Conservation (phyloP, 1,140 invertebrate species). For the Phymastichus coffea region DNA sequence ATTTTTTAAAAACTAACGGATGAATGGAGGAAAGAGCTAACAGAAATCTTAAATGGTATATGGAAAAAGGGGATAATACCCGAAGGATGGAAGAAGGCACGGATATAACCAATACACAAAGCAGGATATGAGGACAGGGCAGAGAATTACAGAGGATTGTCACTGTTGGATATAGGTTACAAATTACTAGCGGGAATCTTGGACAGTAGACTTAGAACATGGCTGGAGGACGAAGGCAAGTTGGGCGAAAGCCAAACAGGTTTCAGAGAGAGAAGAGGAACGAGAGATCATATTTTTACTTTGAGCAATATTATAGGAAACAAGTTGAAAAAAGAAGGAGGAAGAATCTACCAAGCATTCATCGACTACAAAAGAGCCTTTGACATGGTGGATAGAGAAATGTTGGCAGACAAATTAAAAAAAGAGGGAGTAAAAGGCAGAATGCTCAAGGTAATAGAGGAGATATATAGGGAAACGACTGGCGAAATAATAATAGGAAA, state of each 20-base stretch:
- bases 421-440: neutral
- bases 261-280: slow-evolving; percentile 6
- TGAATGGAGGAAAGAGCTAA: neutral
- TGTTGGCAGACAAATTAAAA: neutral
- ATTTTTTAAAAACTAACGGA: neutral
- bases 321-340: too few relatives aligned
- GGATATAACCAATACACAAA: slow-evolving; percentile 2
- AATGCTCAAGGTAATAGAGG: neutral
- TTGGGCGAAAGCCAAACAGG: slow-evolving; percentile 6
- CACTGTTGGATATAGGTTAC: slow-evolving; percentile 1
- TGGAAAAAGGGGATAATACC: neutral
- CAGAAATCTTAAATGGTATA: neutral
- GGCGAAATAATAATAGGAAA: too few relatives aligned
- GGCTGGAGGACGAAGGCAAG: neutral
- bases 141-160: neutral
- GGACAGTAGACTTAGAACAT: neutral
- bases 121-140: neutral
- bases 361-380: slow-evolving; percentile 9
- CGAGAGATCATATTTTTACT: too few relatives aligned
- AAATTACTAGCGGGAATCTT: too few relatives aligned
- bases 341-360: slow-evolving; percentile 9
- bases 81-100: neutral
- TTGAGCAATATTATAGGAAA: slow-evolving; percentile 4
- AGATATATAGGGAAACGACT: too few relatives aligned
- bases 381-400: slow-evolving; percentile 1